Percentiles rank a stretch among this genome's conserved stretches.
Conservation (phyloP, 2,797 vertebrate species). For the Darevskia nairensis region DNA sequence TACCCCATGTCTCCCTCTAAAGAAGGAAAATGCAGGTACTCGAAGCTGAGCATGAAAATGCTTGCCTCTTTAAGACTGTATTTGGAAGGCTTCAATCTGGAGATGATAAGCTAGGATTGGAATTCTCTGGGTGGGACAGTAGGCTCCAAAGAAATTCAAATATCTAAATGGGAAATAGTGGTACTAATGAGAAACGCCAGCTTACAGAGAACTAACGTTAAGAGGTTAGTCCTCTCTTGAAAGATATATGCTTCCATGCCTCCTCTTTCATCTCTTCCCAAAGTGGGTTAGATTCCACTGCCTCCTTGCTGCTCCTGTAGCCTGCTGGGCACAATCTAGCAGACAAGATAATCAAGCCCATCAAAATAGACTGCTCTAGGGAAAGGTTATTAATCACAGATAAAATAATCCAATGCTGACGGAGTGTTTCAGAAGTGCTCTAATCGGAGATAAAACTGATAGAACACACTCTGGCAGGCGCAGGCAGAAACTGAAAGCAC, state of each 20-base stretch:
- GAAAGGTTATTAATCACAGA: constrained; percentile 41
- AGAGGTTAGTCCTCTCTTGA: background rate
- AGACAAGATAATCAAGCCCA: constrained; percentile 23
- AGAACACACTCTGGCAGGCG: background rate
- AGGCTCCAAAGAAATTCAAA: background rate
- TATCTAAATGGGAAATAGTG: background rate
- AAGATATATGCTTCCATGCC: background rate
- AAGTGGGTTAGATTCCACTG: background rate
- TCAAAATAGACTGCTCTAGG: constrained; percentile 4
- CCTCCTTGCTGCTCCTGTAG: constrained; percentile 3
- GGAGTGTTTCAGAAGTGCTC: constrained; percentile 15
- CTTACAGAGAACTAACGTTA: background rate
- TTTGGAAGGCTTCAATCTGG: background rate
- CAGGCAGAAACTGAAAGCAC: background rate
- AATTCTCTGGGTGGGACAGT: background rate
- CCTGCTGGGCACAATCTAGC: background rate
- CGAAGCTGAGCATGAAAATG: background rate
- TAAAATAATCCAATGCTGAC: constrained; percentile 25
- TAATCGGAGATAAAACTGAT: constrained; percentile 27
- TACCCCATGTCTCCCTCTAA: background rate
- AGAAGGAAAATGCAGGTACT: background rate
- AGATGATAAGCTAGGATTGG: background rate
- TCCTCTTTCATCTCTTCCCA: background rate
- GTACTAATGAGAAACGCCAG: background rate
- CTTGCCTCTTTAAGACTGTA: background rate